Conservation (phyloP, 2,113 vertebrate species). For the Xenopus borealis region DNA sequence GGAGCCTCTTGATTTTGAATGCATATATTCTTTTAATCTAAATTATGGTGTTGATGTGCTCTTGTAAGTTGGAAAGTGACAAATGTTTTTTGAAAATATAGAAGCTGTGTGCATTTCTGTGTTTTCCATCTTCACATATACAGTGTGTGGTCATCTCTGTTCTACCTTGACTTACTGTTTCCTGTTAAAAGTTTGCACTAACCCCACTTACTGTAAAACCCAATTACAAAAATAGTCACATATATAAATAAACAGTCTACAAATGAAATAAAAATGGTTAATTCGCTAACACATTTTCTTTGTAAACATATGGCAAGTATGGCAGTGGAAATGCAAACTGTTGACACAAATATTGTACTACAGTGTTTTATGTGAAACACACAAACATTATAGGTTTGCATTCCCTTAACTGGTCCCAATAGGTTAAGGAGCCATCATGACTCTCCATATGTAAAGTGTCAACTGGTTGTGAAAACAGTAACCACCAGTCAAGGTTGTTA, state of each 20-base stretch:
- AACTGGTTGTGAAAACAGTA: conserved; percentile 74
- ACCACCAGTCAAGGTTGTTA: conserved; percentile 65
- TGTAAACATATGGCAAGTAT: conserved; percentile 73
- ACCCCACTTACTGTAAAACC: conserved; percentile 65
- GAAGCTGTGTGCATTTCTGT: neutral
- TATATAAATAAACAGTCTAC: conserved; percentile 70
- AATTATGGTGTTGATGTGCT: neutral
- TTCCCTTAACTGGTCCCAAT: conserved; percentile 67
- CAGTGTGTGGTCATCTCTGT: conserved; percentile 43
- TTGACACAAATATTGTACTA: conserved; percentile 67
- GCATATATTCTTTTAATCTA: neutral
- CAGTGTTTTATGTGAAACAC: conserved; percentile 64
- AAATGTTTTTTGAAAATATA: neutral
- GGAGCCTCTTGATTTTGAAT: neutral
- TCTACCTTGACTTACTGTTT: conserved; percentile 43
- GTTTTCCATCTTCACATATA: conserved; percentile 23
- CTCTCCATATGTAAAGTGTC: conserved; percentile 73
- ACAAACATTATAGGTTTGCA: conserved; percentile 58
- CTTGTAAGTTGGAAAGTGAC: neutral
- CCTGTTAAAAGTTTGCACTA: conserved; percentile 41
- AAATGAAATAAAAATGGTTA: conserved; percentile 70
- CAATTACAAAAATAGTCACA: conserved; percentile 78
- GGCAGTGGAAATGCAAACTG: conserved; percentile 79
- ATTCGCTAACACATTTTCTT: conserved; percentile 64
- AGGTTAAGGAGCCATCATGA: conserved; percentile 65